Base-by-base conservation (phyloP, 2,888 invertebrate genomes). In the Caenorhabditis japonica region DNA sequence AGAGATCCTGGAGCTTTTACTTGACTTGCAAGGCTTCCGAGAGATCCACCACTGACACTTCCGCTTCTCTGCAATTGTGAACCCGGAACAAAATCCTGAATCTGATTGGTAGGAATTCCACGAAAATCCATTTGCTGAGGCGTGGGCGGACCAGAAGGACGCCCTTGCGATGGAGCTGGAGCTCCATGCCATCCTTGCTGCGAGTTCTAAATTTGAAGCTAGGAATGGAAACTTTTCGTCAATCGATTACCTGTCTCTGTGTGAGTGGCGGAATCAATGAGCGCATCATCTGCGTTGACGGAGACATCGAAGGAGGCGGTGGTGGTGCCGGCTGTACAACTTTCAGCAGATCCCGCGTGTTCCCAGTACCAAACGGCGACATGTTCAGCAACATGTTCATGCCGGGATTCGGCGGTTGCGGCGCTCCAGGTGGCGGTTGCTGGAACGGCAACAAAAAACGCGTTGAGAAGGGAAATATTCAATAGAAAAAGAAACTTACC, bases 231-330 rank as follows among this genome's bases (percentile, higher is more conserved):
- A n/a, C n/a, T n/a, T n/a, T n/a, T n/a, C n/a, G n/a, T n/a, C n/a
- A n/a, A n/a, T n/a, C n/a, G n/a, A n/a, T n/a, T 17, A 55, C 47
- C 64, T 69, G 76, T 41, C 58, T 34, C 25, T 72, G 76, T 15
- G 61, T 25, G n/a, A 74, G 36, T 8, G 68, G 59, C 17, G 68
- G 70, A 41, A 68, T 64, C 38, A 58, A 41, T 19, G 75, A 73
- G n/a, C 80, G 39, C 71, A 78, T 64, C 80, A 80, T 80, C 27
- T 77, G 77, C 33, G 61, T 61, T 21, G 79, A 71, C 19, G 81
- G 81, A 8, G 79, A 79, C 79, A 76, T 77, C 12, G 76, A 75
- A 7, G 69, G 38, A 1, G 58, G 59, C n/a, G 58, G 58, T 8
- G 38, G 59, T 1, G 69, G 59, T 2, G 69, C 59, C 8, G 75